Percentiles rank a stretch among this genome's conserved stretches.
These are phyloP conservation scores for Sebastes schlegelii DNA, from an alignment of 2,113 vertebrate species.

Conservation along the genomic window DNA sequence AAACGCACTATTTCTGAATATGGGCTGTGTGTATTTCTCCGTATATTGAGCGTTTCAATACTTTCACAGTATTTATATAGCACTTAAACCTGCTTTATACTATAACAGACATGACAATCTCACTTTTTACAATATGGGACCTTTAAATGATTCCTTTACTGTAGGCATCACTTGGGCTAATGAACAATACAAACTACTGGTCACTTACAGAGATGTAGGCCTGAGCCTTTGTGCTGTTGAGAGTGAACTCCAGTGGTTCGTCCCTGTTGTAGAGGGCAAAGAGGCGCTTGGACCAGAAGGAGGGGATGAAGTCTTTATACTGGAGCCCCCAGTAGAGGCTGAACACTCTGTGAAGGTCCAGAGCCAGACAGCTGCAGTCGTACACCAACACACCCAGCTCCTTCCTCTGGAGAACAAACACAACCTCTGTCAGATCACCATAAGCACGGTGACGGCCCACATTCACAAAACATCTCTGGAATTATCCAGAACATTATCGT, in stretches of 20 bases:
- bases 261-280: slow-evolving; percentile 90
- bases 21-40: too few species aligned
- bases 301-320: slow-evolving; percentile 83
- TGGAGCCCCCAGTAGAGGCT: slow-evolving; percentile 88
- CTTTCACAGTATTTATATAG: too few species aligned
- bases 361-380: slow-evolving; percentile 95
- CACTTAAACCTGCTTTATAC: too few species aligned
- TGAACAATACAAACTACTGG: not conserved
- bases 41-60: too few species aligned
- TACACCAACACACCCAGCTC: slow-evolving; percentile 94
- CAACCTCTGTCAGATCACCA: not conserved
- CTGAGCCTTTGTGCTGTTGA: slow-evolving; percentile 89
- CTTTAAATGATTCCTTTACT: too few species aligned
- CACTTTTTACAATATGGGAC: too few species aligned
- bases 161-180: not conserved
- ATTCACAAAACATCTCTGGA: not conserved
- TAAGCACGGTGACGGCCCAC: not conserved
- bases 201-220: slow-evolving; percentile 93
- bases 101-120: too few species aligned
- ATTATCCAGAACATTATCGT: not conserved
- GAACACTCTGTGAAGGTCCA: slow-evolving; percentile 94
- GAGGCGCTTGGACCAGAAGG: slow-evolving; percentile 93
- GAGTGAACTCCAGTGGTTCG: slow-evolving; percentile 81
- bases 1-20: too few species aligned
- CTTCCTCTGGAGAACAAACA: slow-evolving; percentile 88